Base-by-base conservation (phyloP, 1,140 invertebrate genomes). In the Chymomyza costata region DNA sequence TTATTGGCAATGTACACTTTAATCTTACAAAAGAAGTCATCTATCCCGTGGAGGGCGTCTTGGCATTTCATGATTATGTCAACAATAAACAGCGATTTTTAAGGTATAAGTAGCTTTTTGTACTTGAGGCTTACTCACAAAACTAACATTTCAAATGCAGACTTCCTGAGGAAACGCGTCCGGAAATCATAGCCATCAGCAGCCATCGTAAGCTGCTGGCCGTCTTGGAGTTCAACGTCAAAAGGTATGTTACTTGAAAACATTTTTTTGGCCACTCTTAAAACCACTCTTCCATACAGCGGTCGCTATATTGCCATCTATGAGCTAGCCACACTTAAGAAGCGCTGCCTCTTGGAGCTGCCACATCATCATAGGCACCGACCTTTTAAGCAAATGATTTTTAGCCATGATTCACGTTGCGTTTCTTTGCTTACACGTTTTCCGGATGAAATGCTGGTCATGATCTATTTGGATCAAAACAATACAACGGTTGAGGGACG, bases 381-480 rank as follows among this genome's bases (percentile, higher is more conserved):
- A 63, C 88, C 89, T 49, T 92, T 92, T 65, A 87, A 89, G 11
- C 90, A 90, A 38, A 82, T 95, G 3, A 87, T 88, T 1, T 96
- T 95, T 65, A 93, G 92, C 8, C 89, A 88, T 32, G 93, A 95
- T 66, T 91, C 89, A 7, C 91, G 91, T 73, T 89, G 90, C 56
- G 65, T 96, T 15, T 89, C 90, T 2, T 88, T 91, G 1, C 88
- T 94, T 7, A 91, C 91, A 0, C 91, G 90, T 10, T 88, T 90
- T 38, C 91, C 93, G 0, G 93, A 94, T 65, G 94, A 90, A 86
- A 90, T 87, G 10, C 86, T 95, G 66, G 86, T 93, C 2, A 90
- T 90, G 81, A 93, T 92, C 82, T 90, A 91, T 56, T 91, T 92
- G 88, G 93, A 94, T 62, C 94, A 92, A 76, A 90, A 90, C 0